Base-by-base conservation (phyloP, 2,113 vertebrate species). In the Leucopternis melanops region DNA sequence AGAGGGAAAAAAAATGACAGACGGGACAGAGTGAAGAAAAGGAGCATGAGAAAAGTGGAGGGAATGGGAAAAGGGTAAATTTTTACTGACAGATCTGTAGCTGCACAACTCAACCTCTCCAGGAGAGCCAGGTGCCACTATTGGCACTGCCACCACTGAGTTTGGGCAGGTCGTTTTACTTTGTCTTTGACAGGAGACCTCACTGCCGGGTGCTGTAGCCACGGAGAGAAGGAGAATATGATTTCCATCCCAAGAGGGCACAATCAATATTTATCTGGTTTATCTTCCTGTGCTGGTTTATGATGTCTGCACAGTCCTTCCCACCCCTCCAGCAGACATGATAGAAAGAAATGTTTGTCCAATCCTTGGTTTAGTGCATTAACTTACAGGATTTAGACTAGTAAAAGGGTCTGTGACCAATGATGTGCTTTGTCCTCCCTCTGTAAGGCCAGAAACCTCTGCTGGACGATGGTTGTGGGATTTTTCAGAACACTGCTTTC, bases 401-500 rank as follows among this genome's bases (percentile, higher is more conserved):
- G 2, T 5, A 73, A 45, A 81, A 59, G 4, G 4, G 9, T 31
- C 34, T 38, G 10, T 13, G 47, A 29, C 20, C 6, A 14, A 2
- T 5, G 6, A 2, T 5, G 5, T 27, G 26, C 4, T 69, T 55
- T 50, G 1, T 22, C 13, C 12, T 38, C 9, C 4, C 21, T 26
- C 6, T 36, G 5, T 11, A 59, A 78, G 23, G 8, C 7, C 44
- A 87, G 38, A 70, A 71, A 18, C 4, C 5, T 63, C 13, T 20
- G 36, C 25, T 54, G 16, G 26, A 11, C 4, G 22, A 8, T 0
- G 6, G 3, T 47, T 2, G 2, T 2, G 8, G 32, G n/a, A 27
- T 42, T 67, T 65, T 71, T 81, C 45, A 66, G n/a, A 47, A 5
- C 9, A 34, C 20, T 63, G 8, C 34, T 66, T 27, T 52, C 26